Evolutionary conservation across 2,888 invertebrate species (phyloP).

Genomic region (Geophilus truncorum): DNA sequence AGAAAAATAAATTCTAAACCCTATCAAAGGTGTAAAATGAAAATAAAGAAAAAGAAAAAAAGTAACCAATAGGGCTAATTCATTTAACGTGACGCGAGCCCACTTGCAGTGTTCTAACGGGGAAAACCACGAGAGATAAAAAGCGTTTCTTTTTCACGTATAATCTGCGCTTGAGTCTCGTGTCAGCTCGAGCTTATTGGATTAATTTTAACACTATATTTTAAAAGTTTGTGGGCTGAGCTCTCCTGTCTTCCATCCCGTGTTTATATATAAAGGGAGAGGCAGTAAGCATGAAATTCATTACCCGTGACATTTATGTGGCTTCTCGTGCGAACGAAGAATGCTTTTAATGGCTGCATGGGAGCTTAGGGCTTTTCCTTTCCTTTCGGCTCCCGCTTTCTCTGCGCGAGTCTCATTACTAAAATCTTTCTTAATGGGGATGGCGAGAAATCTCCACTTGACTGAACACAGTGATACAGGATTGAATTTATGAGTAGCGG

Average conservation of each 20-base stretch:
- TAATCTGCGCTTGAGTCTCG: background rate
- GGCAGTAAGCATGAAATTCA: constrained; percentile 28
- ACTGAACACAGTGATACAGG: background rate
- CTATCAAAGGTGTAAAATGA: too few relatives aligned
- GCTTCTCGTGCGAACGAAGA: constrained; percentile 9
- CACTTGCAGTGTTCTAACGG: too few relatives aligned
- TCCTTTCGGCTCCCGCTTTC: background rate
- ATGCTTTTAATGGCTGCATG: constrained; percentile 8
- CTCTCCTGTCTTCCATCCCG: background rate
- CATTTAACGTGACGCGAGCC: too few relatives aligned
- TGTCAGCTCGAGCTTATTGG: background rate
- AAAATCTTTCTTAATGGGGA: constrained; percentile 25
- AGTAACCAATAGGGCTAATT: too few relatives aligned
- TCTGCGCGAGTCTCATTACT: constrained; percentile 6
- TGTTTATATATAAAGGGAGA: constrained; percentile 12
- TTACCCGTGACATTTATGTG: constrained; percentile 29
- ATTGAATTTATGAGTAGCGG: background rate
- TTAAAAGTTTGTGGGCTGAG: constrained; percentile 9
- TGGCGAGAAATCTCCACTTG: constrained; percentile 2
- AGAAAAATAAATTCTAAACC: too few relatives aligned
- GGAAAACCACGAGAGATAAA: too few relatives aligned
- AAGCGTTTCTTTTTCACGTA: background rate
- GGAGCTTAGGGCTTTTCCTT: constrained; percentile 25
- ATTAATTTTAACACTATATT: constrained; percentile 25
- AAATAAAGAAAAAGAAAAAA: too few relatives aligned